Evolutionary conservation across 2,888 invertebrate genomes (phyloP).

Genomic region (Hirtodrosophila confusa): DNA sequence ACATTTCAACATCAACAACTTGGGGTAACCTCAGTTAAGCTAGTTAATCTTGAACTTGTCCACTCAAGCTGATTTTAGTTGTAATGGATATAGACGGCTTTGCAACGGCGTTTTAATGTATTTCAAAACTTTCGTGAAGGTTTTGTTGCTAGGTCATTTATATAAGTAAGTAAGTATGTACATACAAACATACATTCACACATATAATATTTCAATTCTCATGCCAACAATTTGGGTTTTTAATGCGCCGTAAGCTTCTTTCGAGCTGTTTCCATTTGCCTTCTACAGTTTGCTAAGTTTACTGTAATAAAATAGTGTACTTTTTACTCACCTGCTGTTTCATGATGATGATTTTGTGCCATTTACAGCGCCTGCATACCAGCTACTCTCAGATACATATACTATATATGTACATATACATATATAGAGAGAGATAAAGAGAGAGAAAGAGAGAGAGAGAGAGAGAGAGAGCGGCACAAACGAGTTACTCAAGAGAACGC

Average conservation of each 20-base stretch:
- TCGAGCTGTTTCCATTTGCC: slow-evolving; percentile 23
- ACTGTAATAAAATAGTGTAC: slow-evolving; percentile 20
- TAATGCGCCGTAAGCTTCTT: slow-evolving; percentile 30
- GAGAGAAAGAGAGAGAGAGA: too few relatives aligned
- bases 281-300: slow-evolving; percentile 69
- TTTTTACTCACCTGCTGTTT: slow-evolving; percentile 11
- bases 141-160: slow-evolving; percentile 1
- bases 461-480: neutral
- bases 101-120: slow-evolving; percentile 25
- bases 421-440: too few relatives aligned
- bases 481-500: slow-evolving; percentile 4
- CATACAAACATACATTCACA: slow-evolving; percentile 20
- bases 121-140: slow-evolving; percentile 61
- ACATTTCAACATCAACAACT: too few relatives aligned
- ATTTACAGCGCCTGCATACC: slow-evolving; percentile 5
- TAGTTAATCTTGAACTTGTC: slow-evolving; percentile 39
- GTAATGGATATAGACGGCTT: slow-evolving; percentile 32
- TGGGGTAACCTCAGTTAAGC: neutral
- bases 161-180: slow-evolving; percentile 3
- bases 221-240: slow-evolving; percentile 1
- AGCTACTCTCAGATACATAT: too few relatives aligned
- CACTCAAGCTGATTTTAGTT: slow-evolving; percentile 13
- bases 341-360: slow-evolving; percentile 17
- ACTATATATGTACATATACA: too few relatives aligned
- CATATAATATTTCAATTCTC: slow-evolving; percentile 23